phyloP scores from a whole-genome alignment of 2,888 invertebrate species.

The Podabrus alpinus region DNA sequence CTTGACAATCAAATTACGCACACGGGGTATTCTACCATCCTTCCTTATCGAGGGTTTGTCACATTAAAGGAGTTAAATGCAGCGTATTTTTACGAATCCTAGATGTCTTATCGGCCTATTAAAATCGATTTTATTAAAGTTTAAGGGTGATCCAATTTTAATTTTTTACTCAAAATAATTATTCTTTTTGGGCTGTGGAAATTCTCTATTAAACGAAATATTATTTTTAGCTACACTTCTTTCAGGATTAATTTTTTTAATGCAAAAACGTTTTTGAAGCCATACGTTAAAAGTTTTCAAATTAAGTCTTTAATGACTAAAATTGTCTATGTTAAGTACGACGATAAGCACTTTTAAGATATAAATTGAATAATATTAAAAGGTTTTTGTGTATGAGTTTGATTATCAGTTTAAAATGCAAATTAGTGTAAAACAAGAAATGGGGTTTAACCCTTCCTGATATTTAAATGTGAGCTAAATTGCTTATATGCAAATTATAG shows the following conservation, averaged over 20 bases:
- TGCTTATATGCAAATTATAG: background rate
- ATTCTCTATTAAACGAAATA: background rate
- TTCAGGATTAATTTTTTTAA: background rate
- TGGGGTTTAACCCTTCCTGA: slow-evolving; percentile 18
- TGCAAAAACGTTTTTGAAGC: background rate
- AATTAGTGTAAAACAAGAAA: slow-evolving; percentile 18
- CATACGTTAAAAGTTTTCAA: background rate
- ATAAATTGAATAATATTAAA: background rate
- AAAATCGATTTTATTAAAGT: too few species aligned
- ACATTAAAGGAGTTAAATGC: background rate
- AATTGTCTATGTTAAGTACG: background rate
- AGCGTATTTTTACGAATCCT: background rate
- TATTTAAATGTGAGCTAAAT: slow-evolving; percentile 1
- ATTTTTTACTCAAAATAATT: background rate
- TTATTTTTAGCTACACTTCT: background rate
- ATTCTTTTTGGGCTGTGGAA: background rate
- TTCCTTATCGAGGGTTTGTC: background rate
- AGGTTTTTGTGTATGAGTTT: background rate
- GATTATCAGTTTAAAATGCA: slow-evolving; percentile 18
- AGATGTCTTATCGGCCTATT: background rate
- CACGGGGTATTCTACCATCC: background rate
- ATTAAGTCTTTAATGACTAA: background rate
- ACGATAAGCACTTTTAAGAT: background rate
- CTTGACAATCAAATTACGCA: background rate
- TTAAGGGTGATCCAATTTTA: background rate